Base-by-base conservation (phyloP, 2,113 vertebrate genomes). In the Salvelinus fontinalis region DNA sequence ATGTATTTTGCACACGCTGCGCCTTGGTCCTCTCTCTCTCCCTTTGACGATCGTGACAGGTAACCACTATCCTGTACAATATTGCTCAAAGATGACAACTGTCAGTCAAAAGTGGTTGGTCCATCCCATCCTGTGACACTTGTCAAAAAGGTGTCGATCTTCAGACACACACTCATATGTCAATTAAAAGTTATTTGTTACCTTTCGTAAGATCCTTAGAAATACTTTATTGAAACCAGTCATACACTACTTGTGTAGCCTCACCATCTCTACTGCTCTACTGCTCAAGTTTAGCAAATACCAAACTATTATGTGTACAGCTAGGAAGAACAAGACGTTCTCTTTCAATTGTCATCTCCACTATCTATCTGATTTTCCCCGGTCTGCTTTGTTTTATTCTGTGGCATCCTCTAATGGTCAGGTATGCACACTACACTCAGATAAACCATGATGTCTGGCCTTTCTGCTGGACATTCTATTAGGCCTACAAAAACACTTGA, bases 321-420 rank as follows among this genome's bases (percentile, higher is more conserved):
- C 51, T 54, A 4, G 16, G 16, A 54, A 54, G 51, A 54, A 54
- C 39, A 54, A 54, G 3, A 54, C 4, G 3, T 54, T 54, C 1
- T 54, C 51, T 54, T 54, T 54, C 3, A 16, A 54, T 54, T 54
- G 51, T 54, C 51, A 49, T 48, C 34, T 44, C 13, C 26, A 27
- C 8, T n/a, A 49, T 48, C 20, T n/a, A 68, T 16, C 18, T 68
- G 18, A 39, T 20, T 34, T 9, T 11, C 39, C 44, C 11, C 39
- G 12, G 68, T 29, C 68, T 29, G 65, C 71, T 20, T 79, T 64
- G 68, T 31, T 27, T 24, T 77, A 34, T 83, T 75, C 13, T 29
- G 85, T 86, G 88, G 88, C 89, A 84, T 82, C 91, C 91, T 89
- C 91, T 92, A 88, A 88, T 88, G 91, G 91, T 86, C 85, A 88